phyloP scores from a whole-genome alignment of 2,797 vertebrate species.

The Oreortyx pictus region DNA sequence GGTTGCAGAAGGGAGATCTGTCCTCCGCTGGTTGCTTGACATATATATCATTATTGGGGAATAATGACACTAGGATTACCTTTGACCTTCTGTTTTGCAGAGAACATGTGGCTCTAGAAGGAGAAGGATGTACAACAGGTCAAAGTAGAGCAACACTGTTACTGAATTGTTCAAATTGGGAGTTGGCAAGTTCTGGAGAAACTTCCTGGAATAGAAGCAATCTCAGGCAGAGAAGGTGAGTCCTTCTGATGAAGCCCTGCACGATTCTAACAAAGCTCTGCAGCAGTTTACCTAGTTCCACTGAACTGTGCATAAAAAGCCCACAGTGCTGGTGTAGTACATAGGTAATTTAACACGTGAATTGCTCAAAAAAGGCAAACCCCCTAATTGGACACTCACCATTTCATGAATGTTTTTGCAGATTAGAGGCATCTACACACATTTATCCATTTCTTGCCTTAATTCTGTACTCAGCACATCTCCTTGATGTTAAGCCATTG shows the following conservation, averaged over 20 bases:
- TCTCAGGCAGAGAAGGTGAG: fast-evolving
- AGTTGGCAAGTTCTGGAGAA: background rate
- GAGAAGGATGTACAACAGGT: background rate
- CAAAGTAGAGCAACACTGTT: background rate
- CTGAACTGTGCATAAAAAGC: background rate
- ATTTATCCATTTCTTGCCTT: background rate
- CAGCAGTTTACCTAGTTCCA: background rate
- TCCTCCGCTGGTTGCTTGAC: background rate
- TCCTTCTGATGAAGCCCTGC: background rate
- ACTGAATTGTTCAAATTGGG: background rate
- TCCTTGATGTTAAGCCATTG: background rate
- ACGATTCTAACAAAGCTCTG: background rate
- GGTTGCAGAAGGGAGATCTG: background rate
- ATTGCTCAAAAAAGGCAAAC: slow-evolving; percentile 30
- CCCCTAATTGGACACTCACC: background rate
- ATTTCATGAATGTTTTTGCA: background rate
- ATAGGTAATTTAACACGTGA: background rate
- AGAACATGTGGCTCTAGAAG: background rate
- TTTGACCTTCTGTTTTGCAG: background rate
- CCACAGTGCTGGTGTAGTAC: background rate
- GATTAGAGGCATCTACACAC: background rate
- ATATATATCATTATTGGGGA: fast-evolving
- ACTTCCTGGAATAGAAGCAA: background rate
- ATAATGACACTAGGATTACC: background rate
- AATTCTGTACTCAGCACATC: background rate